These are phyloP conservation scores for Polyodon spathula DNA, from an alignment of 2,113 vertebrate species.

Conservation along the genomic window DNA sequence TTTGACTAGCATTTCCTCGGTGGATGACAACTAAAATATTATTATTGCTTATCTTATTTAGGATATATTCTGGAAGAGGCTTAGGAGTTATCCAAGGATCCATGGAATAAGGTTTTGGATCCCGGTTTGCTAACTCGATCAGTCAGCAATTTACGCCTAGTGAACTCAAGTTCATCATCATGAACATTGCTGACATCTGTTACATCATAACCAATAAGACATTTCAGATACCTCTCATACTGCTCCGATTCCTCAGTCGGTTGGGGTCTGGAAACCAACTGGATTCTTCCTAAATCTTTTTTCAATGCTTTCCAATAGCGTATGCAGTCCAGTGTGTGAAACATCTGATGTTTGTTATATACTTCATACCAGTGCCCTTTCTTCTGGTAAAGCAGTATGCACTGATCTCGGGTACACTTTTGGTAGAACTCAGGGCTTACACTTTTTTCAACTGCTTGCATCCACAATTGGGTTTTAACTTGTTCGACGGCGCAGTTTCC, in stretches of 20 bases:
- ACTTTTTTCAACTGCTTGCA: slow-evolving; percentile 74
- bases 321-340: slow-evolving; percentile 93
- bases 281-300: slow-evolving; percentile 79
- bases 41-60: slow-evolving; percentile 69
- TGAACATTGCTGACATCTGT: slow-evolving; percentile 92
- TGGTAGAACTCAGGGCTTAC: slow-evolving; percentile 78
- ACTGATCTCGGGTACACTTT: slow-evolving; percentile 72
- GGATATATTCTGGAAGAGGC: slow-evolving; percentile 75
- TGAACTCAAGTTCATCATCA: slow-evolving; percentile 93
- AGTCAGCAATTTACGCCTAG: slow-evolving; percentile 84
- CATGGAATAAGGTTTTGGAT: slow-evolving; percentile 84
- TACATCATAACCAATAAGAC: slow-evolving; percentile 90
- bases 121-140: slow-evolving; percentile 72
- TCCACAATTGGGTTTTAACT: slow-evolving; percentile 89
- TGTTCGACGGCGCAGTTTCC: slow-evolving; percentile 88
- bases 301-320: slow-evolving; percentile 83
- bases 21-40: slow-evolving; percentile 83
- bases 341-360: slow-evolving; percentile 90
- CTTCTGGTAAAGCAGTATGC: slow-evolving; percentile 90
- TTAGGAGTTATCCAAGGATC: slow-evolving; percentile 86
- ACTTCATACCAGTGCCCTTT: slow-evolving; percentile 94
- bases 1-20: slow-evolving; percentile 77
- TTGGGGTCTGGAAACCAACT: slow-evolving; percentile 64
- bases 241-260: slow-evolving; percentile 64
- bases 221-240: slow-evolving; percentile 80